Percentiles rank a stretch among this genome's conserved stretches.
Evolutionary conservation across 2,888 invertebrate species (phyloP).

Genomic region (Aquatica leii): DNA sequence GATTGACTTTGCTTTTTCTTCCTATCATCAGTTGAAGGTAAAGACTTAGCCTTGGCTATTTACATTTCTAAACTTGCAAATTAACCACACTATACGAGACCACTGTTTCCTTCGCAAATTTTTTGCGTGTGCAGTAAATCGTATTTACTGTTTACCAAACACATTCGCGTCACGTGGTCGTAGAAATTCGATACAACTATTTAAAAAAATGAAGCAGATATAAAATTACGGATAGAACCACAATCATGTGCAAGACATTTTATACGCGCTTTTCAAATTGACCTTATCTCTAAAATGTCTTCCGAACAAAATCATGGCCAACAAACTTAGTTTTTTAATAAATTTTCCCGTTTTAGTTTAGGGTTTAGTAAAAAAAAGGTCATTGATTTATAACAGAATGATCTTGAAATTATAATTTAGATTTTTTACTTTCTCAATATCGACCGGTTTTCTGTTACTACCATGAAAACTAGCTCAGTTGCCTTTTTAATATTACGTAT

Average conservation of each 20-base stretch:
- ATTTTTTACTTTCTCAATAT: conserved; percentile 21
- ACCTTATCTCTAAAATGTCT: conserved; percentile 27
- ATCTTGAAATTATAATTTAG: conserved; percentile 24
- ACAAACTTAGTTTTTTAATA: background rate
- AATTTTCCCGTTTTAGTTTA: background rate
- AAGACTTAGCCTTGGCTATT: conserved; percentile 35
- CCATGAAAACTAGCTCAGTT: conserved; percentile 9
- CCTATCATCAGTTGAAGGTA: conserved; percentile 38
- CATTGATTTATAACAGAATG: conserved; percentile 16
- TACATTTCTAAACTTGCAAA: conserved; percentile 36
- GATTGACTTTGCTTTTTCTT: conserved; percentile 28
- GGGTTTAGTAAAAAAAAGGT: conserved; percentile 16
- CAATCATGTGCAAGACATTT: conserved; percentile 26
- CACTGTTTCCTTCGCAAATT: conserved; percentile 25
- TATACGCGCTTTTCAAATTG: conserved; percentile 26
- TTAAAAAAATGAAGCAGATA: conserved; percentile 23
- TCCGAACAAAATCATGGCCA: conserved; percentile 23
- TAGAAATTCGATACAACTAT: conserved; percentile 22
- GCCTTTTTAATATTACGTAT: conserved; percentile 4
- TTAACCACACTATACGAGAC: conserved; percentile 24
- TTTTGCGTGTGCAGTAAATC: conserved; percentile 8
- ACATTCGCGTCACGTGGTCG: conserved; percentile 26
- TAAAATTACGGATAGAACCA: conserved; percentile 26
- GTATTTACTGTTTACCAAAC: conserved; percentile 18
- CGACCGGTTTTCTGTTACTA: conserved; percentile 27